phyloP scores from a whole-genome alignment of 2,888 invertebrate species.

The Helleia helle region DNA sequence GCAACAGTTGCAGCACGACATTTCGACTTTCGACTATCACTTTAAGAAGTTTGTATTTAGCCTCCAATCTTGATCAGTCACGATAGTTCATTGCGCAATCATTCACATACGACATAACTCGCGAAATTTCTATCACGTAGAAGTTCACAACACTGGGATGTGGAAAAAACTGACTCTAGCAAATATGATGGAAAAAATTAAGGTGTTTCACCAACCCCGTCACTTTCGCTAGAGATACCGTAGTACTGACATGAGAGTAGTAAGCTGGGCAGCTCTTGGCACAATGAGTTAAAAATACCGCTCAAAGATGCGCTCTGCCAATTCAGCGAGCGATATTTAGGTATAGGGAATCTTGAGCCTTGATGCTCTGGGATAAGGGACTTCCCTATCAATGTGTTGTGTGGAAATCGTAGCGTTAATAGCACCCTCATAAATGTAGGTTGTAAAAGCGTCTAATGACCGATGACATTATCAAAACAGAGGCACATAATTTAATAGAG shows the following conservation, averaged over 20 bases:
- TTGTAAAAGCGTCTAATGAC: constrained; percentile 5
- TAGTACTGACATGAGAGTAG: constrained; percentile 56
- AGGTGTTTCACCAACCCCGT: constrained; percentile 31
- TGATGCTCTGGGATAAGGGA: constrained; percentile 45
- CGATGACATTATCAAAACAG: neutral
- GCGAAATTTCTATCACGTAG: constrained; percentile 1
- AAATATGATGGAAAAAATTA: constrained; percentile 22
- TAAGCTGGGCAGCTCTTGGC: constrained; percentile 57
- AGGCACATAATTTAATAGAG: constrained; percentile 1
- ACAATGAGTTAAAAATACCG: constrained; percentile 73
- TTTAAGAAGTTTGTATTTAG: constrained; percentile 34
- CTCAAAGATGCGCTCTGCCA: constrained; percentile 71
- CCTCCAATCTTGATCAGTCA: constrained; percentile 28
- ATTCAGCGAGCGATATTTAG: constrained; percentile 48
- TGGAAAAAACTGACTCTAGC: constrained; percentile 1
- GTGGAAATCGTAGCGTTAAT: constrained; percentile 9
- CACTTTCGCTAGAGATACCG: constrained; percentile 59
- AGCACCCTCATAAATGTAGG: constrained; percentile 5
- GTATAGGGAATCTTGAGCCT: constrained; percentile 61
- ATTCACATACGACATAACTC: constrained; percentile 22
- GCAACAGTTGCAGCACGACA: constrained; percentile 80
- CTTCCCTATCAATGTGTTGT: constrained; percentile 13
- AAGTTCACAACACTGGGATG: constrained; percentile 14
- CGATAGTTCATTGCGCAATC: constrained; percentile 56
- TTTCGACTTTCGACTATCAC: constrained; percentile 35